These are phyloP conservation scores for Aplocera efformata DNA, from an alignment of 2,888 invertebrate genomes.

Conservation along the genomic window DNA sequence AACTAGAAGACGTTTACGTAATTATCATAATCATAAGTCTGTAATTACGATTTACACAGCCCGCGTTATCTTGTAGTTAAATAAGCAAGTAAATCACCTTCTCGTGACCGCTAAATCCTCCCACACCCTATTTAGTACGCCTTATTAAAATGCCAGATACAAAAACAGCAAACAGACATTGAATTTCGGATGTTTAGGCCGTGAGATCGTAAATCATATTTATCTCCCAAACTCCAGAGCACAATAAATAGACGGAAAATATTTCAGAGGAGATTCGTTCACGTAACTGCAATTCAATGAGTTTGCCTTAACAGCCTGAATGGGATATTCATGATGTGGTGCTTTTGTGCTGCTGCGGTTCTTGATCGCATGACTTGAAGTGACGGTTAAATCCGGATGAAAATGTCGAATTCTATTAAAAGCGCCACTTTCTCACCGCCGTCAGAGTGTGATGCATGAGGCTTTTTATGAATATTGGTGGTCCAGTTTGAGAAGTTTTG, in stretches of 20 bases:
- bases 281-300: background rate
- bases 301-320: background rate
- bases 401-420: background rate
- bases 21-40: too few species aligned
- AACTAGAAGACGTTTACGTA: too few species aligned
- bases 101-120: background rate
- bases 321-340: background rate
- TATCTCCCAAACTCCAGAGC: conserved; percentile 12
- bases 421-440: too few species aligned
- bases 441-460: too few species aligned
- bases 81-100: background rate
- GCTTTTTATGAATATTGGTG: too few species aligned
- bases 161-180: conserved; percentile 16
- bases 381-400: background rate
- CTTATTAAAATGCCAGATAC: conserved; percentile 11
- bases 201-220: conserved; percentile 21
- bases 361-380: background rate
- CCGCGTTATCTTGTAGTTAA: too few species aligned
- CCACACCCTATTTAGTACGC: conserved; percentile 4
- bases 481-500: too few species aligned
- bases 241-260: conserved; percentile 4
- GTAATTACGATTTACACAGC: too few species aligned
- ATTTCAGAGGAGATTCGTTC: background rate
- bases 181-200: conserved; percentile 18
- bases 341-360: background rate